Evolutionary conservation across 1,140 invertebrate species (phyloP), one percentile per base, ranked within the genome.

Genomic region (Triops cancriformis): DNA sequence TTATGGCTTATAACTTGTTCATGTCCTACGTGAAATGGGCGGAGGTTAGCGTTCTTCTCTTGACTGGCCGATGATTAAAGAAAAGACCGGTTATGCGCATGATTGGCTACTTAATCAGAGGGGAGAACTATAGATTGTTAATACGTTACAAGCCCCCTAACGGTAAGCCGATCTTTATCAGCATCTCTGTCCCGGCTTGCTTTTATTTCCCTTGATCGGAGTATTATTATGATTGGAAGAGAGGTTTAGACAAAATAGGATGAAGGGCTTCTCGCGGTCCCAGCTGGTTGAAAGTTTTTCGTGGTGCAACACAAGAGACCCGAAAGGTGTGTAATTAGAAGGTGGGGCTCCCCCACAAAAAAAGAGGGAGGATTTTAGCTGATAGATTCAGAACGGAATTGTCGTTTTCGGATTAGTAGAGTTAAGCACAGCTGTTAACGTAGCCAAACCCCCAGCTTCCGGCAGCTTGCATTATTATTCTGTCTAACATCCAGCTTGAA

Each of bases 21-120:
- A 23, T 64, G 51, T 64, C 18, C 14, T 64, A 64, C 51, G 10
- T 64, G 51, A 64, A 64, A 64, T 64, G 51, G 51, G 51, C 51
- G 51, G 51, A 64, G 51, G 23, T 64, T n/a, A 23, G 51, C 51
- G 51, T 64, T 64, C 14, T 23, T 64, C 51, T 18, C 18, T 37
- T 37, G 31, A 37, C 31, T 37, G 31, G 51, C 9, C 5, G 51
- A 64, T 64, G 51, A 64, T 64, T 64, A 64, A 23, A 23, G 23
- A 64, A 64, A 64, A 14, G 51, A 64, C 51, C 51, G 51, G 51
- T 64, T 64, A 64, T 64, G 51, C 14, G 51, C 51, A 64, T 64
- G 51, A 64, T 64, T 64, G 51, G 51, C 51, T 64, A 64, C 51
- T 64, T 64, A 64, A 64, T 64, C 51, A 64, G 51, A 64, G 51